phyloP scores from a whole-genome alignment of 2,797 vertebrate species.

The Emys orbicularis region DNA sequence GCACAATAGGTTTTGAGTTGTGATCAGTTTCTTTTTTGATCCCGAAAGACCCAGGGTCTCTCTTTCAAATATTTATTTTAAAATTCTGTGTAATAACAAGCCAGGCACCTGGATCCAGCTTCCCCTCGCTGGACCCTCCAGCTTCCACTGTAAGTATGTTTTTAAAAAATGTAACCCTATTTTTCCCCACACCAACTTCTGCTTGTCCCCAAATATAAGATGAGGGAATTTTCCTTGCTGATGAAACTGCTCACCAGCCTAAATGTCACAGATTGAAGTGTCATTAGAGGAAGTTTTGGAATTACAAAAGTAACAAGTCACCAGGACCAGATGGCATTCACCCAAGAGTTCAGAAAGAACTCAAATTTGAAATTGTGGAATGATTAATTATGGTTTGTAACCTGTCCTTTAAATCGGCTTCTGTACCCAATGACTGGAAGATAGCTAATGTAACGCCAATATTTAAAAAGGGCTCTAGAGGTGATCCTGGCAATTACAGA shows the following conservation, averaged over 20 bases:
- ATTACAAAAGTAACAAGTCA: too few species aligned
- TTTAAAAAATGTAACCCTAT: neutral
- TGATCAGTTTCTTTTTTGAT: neutral
- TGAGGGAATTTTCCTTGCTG: neutral
- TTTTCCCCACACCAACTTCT: neutral
- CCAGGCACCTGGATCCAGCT: neutral
- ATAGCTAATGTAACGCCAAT: too few species aligned
- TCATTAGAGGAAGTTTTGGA: too few species aligned
- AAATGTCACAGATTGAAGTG: neutral
- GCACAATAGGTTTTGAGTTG: neutral
- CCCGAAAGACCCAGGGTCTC: neutral
- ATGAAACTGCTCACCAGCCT: neutral
- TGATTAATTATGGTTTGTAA: too few species aligned
- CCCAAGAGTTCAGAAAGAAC: too few species aligned
- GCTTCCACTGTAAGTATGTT: neutral
- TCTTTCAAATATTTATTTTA: neutral
- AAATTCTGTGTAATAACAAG: neutral
- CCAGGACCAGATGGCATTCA: too few species aligned
- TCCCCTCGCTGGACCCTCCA: neutral
- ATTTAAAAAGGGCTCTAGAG: too few species aligned
- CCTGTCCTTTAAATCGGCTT: too few species aligned
- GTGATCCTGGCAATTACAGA: too few species aligned
- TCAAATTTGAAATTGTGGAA: too few species aligned
- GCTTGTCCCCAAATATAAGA: neutral
- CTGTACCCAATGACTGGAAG: too few species aligned